These are phyloP conservation scores for Chrysocyon brachyurus DNA, from an alignment of 2,797 vertebrate species.

Conservation along the genomic window DNA sequence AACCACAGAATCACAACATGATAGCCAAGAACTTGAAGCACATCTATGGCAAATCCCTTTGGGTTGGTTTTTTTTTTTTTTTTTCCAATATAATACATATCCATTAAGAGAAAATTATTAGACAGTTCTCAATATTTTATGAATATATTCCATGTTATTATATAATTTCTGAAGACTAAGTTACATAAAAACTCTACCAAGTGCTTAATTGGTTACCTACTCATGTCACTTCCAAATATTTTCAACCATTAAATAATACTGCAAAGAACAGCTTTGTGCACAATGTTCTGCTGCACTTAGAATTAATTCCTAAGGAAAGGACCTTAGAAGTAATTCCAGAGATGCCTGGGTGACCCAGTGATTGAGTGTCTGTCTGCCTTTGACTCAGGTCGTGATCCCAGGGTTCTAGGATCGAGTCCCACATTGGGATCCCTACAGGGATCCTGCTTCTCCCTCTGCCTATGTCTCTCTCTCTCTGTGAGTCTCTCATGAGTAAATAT, in stretches of 20 bases:
- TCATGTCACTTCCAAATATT: background rate
- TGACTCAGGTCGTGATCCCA: too few species aligned
- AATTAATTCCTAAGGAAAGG: background rate
- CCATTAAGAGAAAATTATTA: background rate
- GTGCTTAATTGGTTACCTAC: background rate
- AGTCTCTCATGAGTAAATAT: too few species aligned
- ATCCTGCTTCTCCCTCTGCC: too few species aligned
- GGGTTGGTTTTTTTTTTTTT: background rate
- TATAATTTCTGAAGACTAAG: conserved; percentile 11
- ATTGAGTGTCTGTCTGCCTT: too few species aligned
- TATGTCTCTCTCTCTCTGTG: too few species aligned
- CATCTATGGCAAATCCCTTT: background rate
- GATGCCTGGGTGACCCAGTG: too few species aligned
- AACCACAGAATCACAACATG: background rate
- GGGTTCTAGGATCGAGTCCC: too few species aligned
- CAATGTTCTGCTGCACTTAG: background rate
- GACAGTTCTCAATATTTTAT: conserved; percentile 30
- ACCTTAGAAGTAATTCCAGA: background rate
- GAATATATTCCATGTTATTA: background rate
- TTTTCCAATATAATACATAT: background rate
- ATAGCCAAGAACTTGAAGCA: background rate
- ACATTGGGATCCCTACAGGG: too few species aligned
- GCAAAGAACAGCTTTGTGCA: background rate
- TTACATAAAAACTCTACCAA: conserved; percentile 32
- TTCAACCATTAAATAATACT: conserved; percentile 25